Evolutionary conservation across 2,797 vertebrate genomes (phyloP), one percentile per base, ranked within the genome.

Genomic region (Benthosema pterotum): DNA sequence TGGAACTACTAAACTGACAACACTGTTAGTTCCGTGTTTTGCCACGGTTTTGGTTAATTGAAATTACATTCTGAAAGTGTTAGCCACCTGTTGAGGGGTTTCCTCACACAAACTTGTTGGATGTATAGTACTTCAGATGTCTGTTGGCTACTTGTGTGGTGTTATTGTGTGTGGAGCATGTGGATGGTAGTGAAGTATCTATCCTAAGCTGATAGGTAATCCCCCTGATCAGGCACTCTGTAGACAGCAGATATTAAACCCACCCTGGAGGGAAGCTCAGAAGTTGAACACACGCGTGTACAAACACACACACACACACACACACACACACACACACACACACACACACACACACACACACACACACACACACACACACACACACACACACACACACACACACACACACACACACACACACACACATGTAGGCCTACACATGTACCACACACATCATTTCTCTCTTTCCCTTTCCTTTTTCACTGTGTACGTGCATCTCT

Each of bases 201-300:
- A 82, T 83, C 80, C 84, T 80, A 73, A 85, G 72, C 84, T 81
- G 71, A 82, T 78, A 85, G 80, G 77, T 83, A 83, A 88, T 85
- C 82, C 82, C 77, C 77, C 74, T 79, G 80, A 86, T 85, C 84
- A 68, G 71, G 18, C 67, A 46, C 69, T 70, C 79, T 76, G 84
- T 83, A 80, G 85, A 87, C 75, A 85, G 48, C 71, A 79, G 77
- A 83, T 80, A 77, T 78, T 78, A 86, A 86, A 86, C 57, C 76
- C 65, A 72, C 72, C 83, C 77, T 46, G 63, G 64, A 78, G 80
- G 69, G 69, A 8, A 45, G 74, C 72, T 80, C 62, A 63, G 66
- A 5, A 5, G 11, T 60, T 63, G 47, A 48, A 57, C 19, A 16
- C 38, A 43, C 18, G n/a, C n/a, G n/a, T n/a, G n/a, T n/a, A n/a